Percentiles rank a stretch among this genome's conserved stretches.
Conservation (phyloP, 2,888 invertebrate species). For the Abscondita cerata region DNA sequence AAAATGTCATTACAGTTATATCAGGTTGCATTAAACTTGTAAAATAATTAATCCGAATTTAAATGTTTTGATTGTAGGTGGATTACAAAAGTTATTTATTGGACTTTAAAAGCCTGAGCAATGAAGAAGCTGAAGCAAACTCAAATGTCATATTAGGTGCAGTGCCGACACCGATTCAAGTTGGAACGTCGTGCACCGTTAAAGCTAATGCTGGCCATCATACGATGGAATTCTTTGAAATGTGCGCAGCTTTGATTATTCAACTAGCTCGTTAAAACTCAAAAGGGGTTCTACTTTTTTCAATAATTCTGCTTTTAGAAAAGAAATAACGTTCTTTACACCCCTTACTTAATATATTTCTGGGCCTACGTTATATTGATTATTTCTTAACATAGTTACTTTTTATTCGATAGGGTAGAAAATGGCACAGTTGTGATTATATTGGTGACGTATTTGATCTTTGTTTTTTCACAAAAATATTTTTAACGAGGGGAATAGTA, state of each 20-base stretch:
- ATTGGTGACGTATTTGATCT: too few species aligned
- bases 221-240: conserved; percentile 99
- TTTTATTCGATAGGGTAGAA: too few species aligned
- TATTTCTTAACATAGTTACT: too few species aligned
- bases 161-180: conserved; percentile 53
- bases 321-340: too few species aligned
- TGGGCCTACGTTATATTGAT: too few species aligned
- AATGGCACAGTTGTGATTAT: too few species aligned
- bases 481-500: too few species aligned
- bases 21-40: conserved; percentile 63
- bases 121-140: conserved; percentile 66
- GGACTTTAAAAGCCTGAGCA: conserved; percentile 95
- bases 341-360: too few species aligned
- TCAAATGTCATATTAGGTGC: conserved; percentile 48
- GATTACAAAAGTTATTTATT: conserved; percentile 97
- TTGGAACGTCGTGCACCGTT: conserved; percentile 36
- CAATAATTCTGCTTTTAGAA: too few species aligned
- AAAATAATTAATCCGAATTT: neutral
- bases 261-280: conserved; percentile 86
- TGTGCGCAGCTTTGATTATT: conserved; percentile 98
- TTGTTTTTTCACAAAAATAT: too few species aligned
- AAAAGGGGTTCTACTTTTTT: neutral
- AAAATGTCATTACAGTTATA: conserved; percentile 99
- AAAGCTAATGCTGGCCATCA: conserved; percentile 73
- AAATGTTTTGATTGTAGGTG: conserved; percentile 62